Evolutionary conservation across 2,113 vertebrate genomes (phyloP), one percentile per base, ranked within the genome.

Genomic region (Murina feae): DNA sequence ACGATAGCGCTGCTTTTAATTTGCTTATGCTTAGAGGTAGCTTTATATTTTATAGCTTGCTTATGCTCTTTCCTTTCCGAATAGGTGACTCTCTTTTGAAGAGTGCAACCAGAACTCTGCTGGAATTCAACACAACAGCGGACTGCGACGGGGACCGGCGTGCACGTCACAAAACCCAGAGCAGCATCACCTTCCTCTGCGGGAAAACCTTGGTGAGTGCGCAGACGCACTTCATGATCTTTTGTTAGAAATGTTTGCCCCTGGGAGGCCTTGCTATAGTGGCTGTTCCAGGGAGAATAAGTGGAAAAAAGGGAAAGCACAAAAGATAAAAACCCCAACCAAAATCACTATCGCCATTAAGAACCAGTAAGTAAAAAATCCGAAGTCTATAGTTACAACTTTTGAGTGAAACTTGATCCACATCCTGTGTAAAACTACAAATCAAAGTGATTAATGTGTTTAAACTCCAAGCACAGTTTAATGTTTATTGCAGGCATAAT

Each of bases 181-280:
- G 98, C 96, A 99, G 98, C 97, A 98, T 99, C 98, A 98, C 98
- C 94, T 99, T 99, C 97, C 98, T 99, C 79, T 99, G 99, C 90
- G 99, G 99, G 82, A 99, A 99, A 96, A 99, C 99, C 51, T 97
- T 99, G 99, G 99, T 99, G 93, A 99, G 99, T 97, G 39, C 23
- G 21, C 80, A 44, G 82, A 72, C 65, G 81, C 42, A 2, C 0
- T 1, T 76, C 30, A 21, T 86, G 49, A 39, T 92, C 1, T 55
- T 66, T 66, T 21, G 65, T 28, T 16, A 55, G 5, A 65, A 44
- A 18, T 5, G 14, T 47, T 42, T 69, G 39, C 16, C 14, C 10
- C 4, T 35, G 37, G 83, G 44, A 0, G 0, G 79, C 71, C 42
- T 87, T 47, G 76, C 12, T 18, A 0, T 2, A 42, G 37, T 2